phyloP scores from a whole-genome alignment of 2,113 vertebrate species.

The Hipposideros armiger region DNA sequence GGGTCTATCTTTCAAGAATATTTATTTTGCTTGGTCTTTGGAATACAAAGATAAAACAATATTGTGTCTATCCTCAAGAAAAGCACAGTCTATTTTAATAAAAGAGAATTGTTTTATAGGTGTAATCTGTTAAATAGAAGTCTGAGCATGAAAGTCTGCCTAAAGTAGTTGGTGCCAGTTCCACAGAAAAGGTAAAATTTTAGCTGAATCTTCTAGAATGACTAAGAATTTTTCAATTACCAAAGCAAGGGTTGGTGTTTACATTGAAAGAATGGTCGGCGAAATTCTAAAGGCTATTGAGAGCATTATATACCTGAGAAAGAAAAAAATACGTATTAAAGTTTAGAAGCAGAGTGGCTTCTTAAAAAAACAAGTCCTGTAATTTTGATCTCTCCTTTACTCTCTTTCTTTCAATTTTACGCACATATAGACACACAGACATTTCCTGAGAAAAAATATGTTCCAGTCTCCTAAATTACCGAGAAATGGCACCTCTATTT shows the following conservation, averaged over 20 bases:
- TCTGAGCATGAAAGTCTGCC: not conserved
- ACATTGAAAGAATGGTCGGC: not conserved
- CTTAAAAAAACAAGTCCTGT: not conserved
- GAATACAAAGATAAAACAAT: not conserved
- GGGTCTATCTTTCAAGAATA: slow-evolving; percentile 36
- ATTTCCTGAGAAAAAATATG: not conserved
- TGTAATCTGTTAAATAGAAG: slow-evolving; percentile 7
- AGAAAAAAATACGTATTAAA: slow-evolving; percentile 59
- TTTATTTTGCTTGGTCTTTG: slow-evolving; percentile 29
- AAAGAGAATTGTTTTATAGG: not conserved
- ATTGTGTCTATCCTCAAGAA: not conserved
- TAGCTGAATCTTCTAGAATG: not conserved
- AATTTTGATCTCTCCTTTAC: not conserved
- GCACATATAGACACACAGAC: not conserved
- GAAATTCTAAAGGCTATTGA: slow-evolving; percentile 4
- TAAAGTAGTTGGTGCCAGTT: not conserved
- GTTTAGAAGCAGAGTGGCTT: slow-evolving; percentile 35
- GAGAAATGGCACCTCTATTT: slow-evolving; percentile 65
- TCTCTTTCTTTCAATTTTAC: not conserved
- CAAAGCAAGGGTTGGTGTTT: not conserved
- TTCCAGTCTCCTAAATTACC: slow-evolving; percentile 46
- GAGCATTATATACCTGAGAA: not conserved
- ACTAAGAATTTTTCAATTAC: not conserved
- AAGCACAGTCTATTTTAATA: not conserved
- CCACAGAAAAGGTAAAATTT: not conserved